These are phyloP conservation scores for Spheniscus humboldti DNA, from an alignment of 2,797 vertebrate species.

Conservation along the genomic window DNA sequence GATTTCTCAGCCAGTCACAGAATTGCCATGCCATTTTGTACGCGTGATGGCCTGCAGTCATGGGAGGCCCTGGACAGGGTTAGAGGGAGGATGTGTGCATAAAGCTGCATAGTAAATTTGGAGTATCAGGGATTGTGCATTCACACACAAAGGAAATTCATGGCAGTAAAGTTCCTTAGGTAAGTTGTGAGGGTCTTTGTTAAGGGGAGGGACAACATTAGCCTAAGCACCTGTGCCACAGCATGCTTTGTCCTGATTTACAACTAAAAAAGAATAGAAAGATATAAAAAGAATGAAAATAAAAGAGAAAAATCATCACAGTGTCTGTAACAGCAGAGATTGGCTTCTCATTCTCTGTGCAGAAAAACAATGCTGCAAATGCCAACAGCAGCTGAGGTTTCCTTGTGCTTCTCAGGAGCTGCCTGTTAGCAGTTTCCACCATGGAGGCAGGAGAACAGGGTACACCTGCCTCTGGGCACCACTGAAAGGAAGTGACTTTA, in stretches of 20 bases:
- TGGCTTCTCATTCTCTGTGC: background rate
- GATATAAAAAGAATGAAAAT: background rate
- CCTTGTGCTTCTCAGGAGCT: background rate
- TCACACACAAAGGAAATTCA: background rate
- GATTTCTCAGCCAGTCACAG: background rate
- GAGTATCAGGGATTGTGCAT: background rate
- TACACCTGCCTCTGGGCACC: constrained; percentile 21
- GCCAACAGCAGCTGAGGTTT: background rate
- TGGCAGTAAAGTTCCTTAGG: background rate
- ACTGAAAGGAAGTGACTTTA: background rate
- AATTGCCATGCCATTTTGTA: rapidly evolving
- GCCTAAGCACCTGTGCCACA: background rate
- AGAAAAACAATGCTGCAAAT: background rate
- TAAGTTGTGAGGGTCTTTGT: background rate
- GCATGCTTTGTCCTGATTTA: background rate
- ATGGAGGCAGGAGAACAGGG: background rate
- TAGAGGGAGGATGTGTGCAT: background rate
- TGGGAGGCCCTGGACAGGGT: background rate
- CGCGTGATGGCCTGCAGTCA: rapidly evolving
- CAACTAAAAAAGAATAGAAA: background rate
- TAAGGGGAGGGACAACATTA: rapidly evolving
- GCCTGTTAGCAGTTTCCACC: background rate
- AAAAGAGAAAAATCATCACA: background rate
- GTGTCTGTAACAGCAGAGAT: background rate
- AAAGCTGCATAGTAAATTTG: background rate